phyloP scores from a whole-genome alignment of 2,113 vertebrate species.

The Aldabrachelys gigantea region DNA sequence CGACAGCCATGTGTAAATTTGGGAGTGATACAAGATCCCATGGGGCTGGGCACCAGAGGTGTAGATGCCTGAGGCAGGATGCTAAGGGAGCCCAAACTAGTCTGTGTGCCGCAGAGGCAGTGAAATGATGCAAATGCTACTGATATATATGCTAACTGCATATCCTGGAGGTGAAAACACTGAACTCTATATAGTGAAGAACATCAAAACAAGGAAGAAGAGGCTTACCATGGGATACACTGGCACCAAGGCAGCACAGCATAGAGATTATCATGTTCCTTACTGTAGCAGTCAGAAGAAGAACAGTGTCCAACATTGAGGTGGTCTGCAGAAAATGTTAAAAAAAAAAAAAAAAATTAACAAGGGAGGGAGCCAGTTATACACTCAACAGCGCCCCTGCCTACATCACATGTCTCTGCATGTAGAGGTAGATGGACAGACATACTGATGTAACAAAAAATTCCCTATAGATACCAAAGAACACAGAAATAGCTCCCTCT shows the following conservation, averaged over 20 bases:
- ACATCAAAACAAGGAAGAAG: not conserved
- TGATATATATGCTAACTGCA: not conserved
- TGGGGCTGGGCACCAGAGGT: not conserved
- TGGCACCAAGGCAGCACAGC: not conserved
- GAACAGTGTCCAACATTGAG: not conserved
- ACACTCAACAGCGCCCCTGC: not conserved
- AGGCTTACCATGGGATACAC: not conserved
- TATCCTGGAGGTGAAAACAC: not conserved
- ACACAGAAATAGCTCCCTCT: not conserved
- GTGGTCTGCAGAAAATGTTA: not conserved
- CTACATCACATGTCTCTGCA: not conserved
- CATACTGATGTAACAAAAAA: accelerated
- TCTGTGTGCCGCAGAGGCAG: not conserved
- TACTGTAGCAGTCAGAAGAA: not conserved
- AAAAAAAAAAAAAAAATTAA: not conserved
- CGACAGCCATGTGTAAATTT: accelerated
- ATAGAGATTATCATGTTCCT: not conserved
- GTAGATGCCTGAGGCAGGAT: not conserved
- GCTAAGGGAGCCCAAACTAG: not conserved
- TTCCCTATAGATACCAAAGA: not conserved
- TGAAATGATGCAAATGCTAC: not conserved
- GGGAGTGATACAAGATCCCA: not conserved
- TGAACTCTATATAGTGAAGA: not conserved
- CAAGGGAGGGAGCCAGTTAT: not conserved
- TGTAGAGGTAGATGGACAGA: not conserved